Evolutionary conservation across 1,140 invertebrate species (phyloP).

Genomic region (Cecropterus lyciades): DNA sequence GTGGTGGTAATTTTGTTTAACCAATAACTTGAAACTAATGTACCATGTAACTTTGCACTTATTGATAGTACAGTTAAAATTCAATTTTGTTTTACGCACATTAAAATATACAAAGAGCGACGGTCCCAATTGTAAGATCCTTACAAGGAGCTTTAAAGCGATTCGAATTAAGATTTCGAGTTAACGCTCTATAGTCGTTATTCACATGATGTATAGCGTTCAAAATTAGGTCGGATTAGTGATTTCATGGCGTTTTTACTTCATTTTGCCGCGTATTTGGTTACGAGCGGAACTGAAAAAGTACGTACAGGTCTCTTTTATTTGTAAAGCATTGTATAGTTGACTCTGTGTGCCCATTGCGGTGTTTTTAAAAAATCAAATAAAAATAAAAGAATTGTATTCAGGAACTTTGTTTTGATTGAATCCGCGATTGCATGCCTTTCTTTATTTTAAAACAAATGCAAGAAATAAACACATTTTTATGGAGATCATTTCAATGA

Average conservation of each 20-base stretch:
- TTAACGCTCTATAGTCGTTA: slow-evolving; percentile 59
- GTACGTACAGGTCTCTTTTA: slow-evolving; percentile 41
- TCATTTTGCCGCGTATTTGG: slow-evolving; percentile 53
- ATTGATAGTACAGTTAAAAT: no score
- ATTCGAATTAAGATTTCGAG: slow-evolving; percentile 61
- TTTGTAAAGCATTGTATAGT: slow-evolving; percentile 6
- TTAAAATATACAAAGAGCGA: no score
- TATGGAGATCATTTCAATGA: no score
- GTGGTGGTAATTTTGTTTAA: no score
- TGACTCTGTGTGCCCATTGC: slow-evolving; percentile 8
- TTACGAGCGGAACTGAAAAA: slow-evolving; percentile 59
- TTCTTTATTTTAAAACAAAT: background rate
- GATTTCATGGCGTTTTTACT: slow-evolving; percentile 65
- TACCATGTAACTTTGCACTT: no score
- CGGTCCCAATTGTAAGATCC: slow-evolving; percentile 42
- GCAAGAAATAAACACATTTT: no score
- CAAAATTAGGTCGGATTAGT: slow-evolving; percentile 76
- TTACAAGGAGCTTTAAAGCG: slow-evolving; percentile 48
- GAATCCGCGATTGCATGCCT: background rate
- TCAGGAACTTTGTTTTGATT: slow-evolving; percentile 19
- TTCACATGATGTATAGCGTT: slow-evolving; percentile 67
- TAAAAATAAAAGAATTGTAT: background rate
- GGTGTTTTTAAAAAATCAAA: slow-evolving; percentile 6
- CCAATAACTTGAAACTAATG: no score
- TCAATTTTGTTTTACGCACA: no score